phyloP scores from a whole-genome alignment of 1,140 invertebrate genomes.

The Diachasma alloeum region DNA sequence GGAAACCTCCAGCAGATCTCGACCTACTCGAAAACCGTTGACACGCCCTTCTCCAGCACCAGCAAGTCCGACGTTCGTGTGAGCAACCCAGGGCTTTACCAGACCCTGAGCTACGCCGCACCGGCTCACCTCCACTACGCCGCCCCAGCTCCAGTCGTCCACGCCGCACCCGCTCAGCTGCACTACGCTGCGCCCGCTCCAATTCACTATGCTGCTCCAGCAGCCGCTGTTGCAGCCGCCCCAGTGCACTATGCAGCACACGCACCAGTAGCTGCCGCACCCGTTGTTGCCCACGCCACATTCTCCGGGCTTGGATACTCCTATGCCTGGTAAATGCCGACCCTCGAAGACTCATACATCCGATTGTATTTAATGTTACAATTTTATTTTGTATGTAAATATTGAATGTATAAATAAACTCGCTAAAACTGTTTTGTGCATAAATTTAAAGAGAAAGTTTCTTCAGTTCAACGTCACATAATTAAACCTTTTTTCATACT shows the following conservation, averaged over 20 bases:
- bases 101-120: constrained; percentile 44
- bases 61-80: constrained; percentile 72
- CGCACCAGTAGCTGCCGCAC: constrained; percentile 1
- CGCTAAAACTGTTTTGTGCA: not conserved
- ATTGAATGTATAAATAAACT: constrained; percentile 16
- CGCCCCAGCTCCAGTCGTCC: constrained; percentile 6
- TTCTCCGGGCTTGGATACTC: constrained; percentile 3
- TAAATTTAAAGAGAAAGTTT: not conserved
- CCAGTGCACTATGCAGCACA: constrained; percentile 32
- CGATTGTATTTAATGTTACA: not conserved
- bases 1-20: constrained; percentile 73
- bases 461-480: not conserved
- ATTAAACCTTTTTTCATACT: too few relatives aligned
- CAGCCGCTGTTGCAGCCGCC: constrained; percentile 8
- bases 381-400: not conserved
- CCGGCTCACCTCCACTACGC: constrained; percentile 29
- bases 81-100: constrained; percentile 69
- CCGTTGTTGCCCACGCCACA: not conserved
- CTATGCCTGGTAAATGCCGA: not conserved
- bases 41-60: constrained; percentile 75
- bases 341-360: not conserved
- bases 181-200: constrained; percentile 25
- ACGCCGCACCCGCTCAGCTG: constrained; percentile 15
- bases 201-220: constrained; percentile 32
- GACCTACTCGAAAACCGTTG: constrained; percentile 71